phyloP scores from a whole-genome alignment of 2,888 invertebrate genomes.

The Epinotia ramella region DNA sequence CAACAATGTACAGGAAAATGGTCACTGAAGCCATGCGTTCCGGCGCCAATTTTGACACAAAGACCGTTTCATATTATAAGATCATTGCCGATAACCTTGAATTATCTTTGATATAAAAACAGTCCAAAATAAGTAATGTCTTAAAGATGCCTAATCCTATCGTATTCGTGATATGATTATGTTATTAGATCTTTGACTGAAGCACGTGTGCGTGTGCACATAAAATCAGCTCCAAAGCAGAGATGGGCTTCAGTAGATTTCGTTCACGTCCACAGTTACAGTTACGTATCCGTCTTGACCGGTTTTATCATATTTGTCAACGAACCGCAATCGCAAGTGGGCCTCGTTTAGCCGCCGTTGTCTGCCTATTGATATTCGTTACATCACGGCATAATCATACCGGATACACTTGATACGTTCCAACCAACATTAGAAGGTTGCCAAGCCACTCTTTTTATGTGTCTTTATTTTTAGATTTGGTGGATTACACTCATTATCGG shows the following conservation, averaged over 20 bases:
- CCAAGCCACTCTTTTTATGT: slow-evolving; percentile 59
- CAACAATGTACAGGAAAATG: slow-evolving; percentile 29
- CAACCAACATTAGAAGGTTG: slow-evolving; percentile 69
- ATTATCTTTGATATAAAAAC: slow-evolving; percentile 3
- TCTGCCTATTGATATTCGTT: slow-evolving; percentile 64
- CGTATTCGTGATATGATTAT: not conserved
- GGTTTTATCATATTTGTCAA: slow-evolving; percentile 50
- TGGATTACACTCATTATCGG: slow-evolving; percentile 29
- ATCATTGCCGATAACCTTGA: slow-evolving; percentile 15
- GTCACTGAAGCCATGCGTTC: slow-evolving; percentile 12
- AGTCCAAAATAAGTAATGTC: not conserved
- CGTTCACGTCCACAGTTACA: slow-evolving; percentile 34
- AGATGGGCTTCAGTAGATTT: slow-evolving; percentile 25
- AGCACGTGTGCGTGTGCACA: not conserved
- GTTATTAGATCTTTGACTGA: not conserved
- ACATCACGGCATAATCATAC: slow-evolving; percentile 71
- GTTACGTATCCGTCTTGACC: slow-evolving; percentile 49
- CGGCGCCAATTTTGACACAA: slow-evolving; percentile 1
- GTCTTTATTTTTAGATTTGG: slow-evolving; percentile 43
- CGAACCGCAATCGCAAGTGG: slow-evolving; percentile 56
- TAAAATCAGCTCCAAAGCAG: not conserved
- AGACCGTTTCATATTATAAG: not conserved
- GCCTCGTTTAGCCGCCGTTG: slow-evolving; percentile 53
- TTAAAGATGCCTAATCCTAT: too few species aligned
- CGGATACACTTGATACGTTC: slow-evolving; percentile 70